These are phyloP conservation scores for Fringilla coelebs DNA, from an alignment of 2,797 vertebrate species.

Conservation along the genomic window DNA sequence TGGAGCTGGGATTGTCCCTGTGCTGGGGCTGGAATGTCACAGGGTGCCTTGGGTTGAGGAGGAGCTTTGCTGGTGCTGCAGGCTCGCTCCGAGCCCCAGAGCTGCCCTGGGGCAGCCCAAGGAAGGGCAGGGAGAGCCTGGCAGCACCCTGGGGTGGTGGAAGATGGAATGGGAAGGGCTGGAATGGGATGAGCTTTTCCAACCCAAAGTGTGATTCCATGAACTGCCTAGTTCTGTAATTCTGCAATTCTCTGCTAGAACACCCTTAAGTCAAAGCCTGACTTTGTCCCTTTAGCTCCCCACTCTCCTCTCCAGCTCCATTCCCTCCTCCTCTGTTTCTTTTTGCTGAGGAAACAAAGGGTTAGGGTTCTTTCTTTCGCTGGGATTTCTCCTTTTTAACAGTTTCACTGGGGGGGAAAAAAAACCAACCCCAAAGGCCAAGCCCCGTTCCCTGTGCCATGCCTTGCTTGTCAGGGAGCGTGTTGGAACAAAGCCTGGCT, in stretches of 20 bases:
- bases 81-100: neutral
- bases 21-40: neutral
- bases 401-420: neutral
- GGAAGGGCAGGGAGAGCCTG: neutral
- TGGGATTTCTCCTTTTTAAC: slow-evolving; percentile 54
- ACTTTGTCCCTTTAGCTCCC: neutral
- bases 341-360: neutral
- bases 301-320: neutral
- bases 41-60: neutral
- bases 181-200: neutral
- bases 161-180: no score
- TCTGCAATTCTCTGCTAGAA: neutral
- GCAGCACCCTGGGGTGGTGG: neutral
- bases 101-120: neutral
- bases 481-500: slow-evolving; percentile 43
- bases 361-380: neutral
- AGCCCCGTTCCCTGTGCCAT: neutral
- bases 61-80: neutral
- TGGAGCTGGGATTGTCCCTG: neutral
- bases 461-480: slow-evolving; percentile 13
- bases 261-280: neutral
- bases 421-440: neutral
- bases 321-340: neutral
- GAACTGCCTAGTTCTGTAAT: rapidly evolving
- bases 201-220: neutral